Percentiles rank a stretch among this genome's conserved stretches.
phyloP scores from a whole-genome alignment of 2,888 invertebrate species.

The Entomobrya proxima region DNA sequence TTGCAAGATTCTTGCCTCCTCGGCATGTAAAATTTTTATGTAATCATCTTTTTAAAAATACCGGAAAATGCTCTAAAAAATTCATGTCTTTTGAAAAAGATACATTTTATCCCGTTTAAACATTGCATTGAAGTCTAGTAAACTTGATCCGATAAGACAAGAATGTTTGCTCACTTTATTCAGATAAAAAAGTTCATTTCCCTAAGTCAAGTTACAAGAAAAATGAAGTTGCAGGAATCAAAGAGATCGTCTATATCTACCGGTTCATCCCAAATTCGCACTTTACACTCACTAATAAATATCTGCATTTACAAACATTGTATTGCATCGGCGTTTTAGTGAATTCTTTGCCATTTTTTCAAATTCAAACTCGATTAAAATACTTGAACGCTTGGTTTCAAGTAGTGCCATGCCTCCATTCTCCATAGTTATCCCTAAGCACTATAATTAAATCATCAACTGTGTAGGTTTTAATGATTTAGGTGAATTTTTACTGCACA shows the following conservation, averaged over 20 bases:
- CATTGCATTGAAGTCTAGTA: not conserved
- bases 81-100: not conserved
- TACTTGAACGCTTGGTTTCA: not conserved
- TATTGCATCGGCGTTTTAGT: too few species aligned
- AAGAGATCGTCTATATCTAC: not conserved
- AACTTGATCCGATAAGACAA: too few species aligned
- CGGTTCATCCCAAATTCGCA: not conserved
- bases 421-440: too few species aligned
- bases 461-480: constrained; percentile 7
- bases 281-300: not conserved
- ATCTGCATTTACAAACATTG: not conserved
- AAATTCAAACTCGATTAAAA: too few species aligned
- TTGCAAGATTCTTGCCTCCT: not conserved
- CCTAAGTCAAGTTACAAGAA: not conserved
- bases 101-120: constrained; percentile 6
- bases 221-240: not conserved
- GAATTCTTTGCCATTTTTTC: too few species aligned
- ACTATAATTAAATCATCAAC: not conserved
- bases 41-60: not conserved
- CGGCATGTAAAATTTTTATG: not conserved
- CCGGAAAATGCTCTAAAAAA: constrained; percentile 11
- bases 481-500: not conserved
- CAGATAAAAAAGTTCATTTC: not conserved
- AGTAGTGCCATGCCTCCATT: too few species aligned
- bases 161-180: too few species aligned